Base-by-base conservation (phyloP, 2,888 invertebrate species). In the Labia minor region DNA sequence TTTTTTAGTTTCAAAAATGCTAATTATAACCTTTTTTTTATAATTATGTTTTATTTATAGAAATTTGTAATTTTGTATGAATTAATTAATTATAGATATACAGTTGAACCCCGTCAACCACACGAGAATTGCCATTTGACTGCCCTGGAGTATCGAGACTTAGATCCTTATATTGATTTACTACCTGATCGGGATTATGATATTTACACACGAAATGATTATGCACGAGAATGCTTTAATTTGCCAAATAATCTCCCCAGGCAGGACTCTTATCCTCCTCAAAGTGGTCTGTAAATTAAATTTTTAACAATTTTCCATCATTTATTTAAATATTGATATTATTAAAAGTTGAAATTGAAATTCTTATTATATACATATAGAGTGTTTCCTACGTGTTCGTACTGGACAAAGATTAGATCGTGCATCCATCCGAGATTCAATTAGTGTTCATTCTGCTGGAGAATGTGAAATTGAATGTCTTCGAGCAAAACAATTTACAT, bases 391-490 rank as follows among this genome's bases (percentile, higher is more conserved):
- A 84, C 84, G 91, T 71, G 88, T 90, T 0, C 82, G 89, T 10
- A 89, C 89, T 65, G 88, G 87, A 0, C 84, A 86, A 1, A 82
- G 87, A 1, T 83, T 92, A 67, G 83, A 84, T 14, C 83, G 84
- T 1, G 77, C 81, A 0, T 83, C 87, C 0, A 83, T 85, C 0
- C 80, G 85, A n/a, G 86, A 86, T 14, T 83, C 88, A 0, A 75
- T 88, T 0, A 84, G 83, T 0, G 87, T 85, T 0, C 83, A 85
- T 4, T 86, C 87, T 0, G 81, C 90, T 1, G 89, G 89, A 0
- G 89, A 91, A 19, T 92, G 92, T 72, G 90, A 92, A 74, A 81
- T 88, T 8, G 89, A 89, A 72, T 92, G 92, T 72, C 83, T 90
- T 3, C 79, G 85, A n/a, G 83, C 88, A 0, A 81, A 80, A 0